phyloP scores from a whole-genome alignment of 2,797 vertebrate species.

The Catostomus latipinnis region DNA sequence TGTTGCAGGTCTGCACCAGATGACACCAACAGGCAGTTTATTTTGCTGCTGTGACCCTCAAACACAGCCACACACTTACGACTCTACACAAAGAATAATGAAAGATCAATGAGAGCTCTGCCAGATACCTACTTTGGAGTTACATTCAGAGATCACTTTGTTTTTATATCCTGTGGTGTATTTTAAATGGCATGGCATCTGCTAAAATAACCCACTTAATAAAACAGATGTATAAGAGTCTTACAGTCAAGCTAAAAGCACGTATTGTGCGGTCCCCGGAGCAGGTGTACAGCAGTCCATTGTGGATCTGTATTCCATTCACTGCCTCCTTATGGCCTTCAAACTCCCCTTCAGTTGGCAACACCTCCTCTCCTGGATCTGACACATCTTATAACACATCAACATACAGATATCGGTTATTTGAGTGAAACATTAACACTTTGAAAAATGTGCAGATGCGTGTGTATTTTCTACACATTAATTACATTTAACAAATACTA shows the following conservation, averaged over 20 bases:
- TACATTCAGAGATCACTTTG: not conserved
- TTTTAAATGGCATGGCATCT: no score
- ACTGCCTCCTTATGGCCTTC: constrained; percentile 92
- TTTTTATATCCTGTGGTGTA: no score
- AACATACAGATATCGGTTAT: constrained; percentile 24
- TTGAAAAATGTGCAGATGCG: not conserved
- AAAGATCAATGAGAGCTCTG: not conserved
- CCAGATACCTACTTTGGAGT: not conserved
- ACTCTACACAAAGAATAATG: constrained; percentile 74
- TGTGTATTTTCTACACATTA: not conserved
- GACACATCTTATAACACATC: constrained; percentile 79
- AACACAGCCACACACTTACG: constrained; percentile 88
- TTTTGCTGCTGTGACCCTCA: constrained; percentile 93
- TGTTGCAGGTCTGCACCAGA: constrained; percentile 80
- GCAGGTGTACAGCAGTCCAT: constrained; percentile 91
- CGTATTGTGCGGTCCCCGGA: constrained; percentile 94
- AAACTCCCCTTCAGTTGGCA: constrained; percentile 88
- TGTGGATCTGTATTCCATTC: constrained; percentile 92
- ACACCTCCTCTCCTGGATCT: constrained; percentile 86
- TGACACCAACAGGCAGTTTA: constrained; percentile 91
- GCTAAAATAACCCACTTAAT: no score
- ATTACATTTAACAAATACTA: not conserved
- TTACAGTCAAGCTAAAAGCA: constrained; percentile 89
- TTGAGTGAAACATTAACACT: not conserved
- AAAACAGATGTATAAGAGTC: not conserved